These are phyloP conservation scores for Smutsia gigantea DNA, from an alignment of 2,797 vertebrate genomes.

Conservation along the genomic window DNA sequence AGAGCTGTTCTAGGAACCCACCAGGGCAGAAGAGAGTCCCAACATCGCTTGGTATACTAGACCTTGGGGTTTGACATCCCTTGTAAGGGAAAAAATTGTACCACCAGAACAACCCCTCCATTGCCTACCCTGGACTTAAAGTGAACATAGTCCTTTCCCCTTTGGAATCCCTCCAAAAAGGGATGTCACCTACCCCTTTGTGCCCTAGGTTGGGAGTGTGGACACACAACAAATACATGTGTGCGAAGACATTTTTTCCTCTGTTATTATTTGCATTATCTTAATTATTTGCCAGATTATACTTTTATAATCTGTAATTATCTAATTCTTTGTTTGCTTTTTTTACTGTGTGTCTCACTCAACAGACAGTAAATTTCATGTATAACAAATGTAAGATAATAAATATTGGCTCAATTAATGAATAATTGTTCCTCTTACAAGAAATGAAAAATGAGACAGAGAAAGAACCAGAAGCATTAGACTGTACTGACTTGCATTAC, in stretches of 20 bases:
- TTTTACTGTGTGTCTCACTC: not conserved
- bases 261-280: not conserved
- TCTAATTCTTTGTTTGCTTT: not conserved
- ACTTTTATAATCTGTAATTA: not conserved
- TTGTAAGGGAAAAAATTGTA: not conserved
- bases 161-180: not conserved
- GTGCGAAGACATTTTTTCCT: not conserved
- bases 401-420: not conserved
- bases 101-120: not conserved
- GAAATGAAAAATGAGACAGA: not conserved
- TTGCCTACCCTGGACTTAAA: not conserved
- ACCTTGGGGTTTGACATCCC: not conserved
- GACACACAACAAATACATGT: not conserved
- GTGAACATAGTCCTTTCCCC: not conserved
- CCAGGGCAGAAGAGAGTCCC: not conserved
- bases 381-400: not conserved
- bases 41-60: not conserved
- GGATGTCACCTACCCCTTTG: not conserved
- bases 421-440: not conserved
- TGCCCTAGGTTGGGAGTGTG: not conserved
- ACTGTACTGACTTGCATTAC: not conserved
- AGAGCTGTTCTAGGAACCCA: not conserved
- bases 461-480: not conserved
- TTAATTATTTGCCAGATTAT: not conserved
- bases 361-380: not conserved